Percentiles rank a stretch among this genome's conserved stretches.
phyloP scores from a whole-genome alignment of 2,797 vertebrate genomes.

The Prunella strophiata region DNA sequence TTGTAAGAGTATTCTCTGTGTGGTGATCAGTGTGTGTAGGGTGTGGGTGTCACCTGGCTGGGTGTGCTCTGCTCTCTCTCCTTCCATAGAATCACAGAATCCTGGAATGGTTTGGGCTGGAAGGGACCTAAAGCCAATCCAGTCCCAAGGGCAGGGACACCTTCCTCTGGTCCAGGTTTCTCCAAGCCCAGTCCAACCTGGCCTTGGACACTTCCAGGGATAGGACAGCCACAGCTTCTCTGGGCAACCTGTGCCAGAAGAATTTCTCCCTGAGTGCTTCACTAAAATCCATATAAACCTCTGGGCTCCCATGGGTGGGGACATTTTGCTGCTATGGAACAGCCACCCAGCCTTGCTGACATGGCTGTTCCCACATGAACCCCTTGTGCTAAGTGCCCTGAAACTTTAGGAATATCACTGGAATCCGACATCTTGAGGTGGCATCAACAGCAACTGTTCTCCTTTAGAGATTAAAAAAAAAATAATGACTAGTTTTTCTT shows the following conservation, averaged over 20 bases:
- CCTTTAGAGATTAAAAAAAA: neutral
- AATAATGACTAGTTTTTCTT: neutral
- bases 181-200: neutral
- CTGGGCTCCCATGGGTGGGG: accelerated
- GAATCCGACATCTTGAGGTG: neutral
- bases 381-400: neutral
- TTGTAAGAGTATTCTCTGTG: too few relatives aligned
- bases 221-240: neutral
- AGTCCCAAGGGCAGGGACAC: neutral
- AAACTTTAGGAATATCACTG: neutral
- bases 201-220: neutral
- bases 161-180: neutral
- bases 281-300: neutral
- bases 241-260: neutral
- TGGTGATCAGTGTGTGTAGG: neutral
- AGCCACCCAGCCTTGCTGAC: neutral
- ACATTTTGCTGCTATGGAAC: accelerated
- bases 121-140: neutral
- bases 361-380: neutral
- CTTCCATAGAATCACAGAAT: neutral
- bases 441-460: neutral
- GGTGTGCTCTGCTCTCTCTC: accelerated
- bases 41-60: neutral
- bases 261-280: neutral
- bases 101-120: neutral